Conservation (phyloP, 2,888 invertebrate genomes). For the Agrilus cyanescens region DNA sequence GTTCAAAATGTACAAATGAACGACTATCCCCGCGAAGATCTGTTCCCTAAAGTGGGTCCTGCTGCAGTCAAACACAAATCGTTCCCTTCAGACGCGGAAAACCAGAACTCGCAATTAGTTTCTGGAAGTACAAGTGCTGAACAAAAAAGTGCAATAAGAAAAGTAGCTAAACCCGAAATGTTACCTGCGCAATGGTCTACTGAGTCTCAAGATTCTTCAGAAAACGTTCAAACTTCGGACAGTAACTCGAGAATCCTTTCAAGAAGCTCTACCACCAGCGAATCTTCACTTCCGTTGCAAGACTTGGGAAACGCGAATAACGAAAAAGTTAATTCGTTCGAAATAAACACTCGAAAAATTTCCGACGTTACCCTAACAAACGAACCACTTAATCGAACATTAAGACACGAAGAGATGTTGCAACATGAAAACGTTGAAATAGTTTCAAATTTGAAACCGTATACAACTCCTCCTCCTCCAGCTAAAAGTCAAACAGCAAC, state of each 20-base stretch:
- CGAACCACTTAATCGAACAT: too few species aligned
- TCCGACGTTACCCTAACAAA: too few species aligned
- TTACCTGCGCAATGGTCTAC: constrained; percentile 52
- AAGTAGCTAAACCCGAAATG: constrained; percentile 24
- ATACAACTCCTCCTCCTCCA: neutral
- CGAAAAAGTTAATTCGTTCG: too few species aligned
- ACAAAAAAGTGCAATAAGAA: neutral
- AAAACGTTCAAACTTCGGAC: constrained; percentile 49
- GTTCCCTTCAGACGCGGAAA: neutral
- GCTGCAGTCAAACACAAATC: constrained; percentile 11
- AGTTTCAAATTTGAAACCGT: constrained; percentile 1
- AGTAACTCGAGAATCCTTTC: constrained; percentile 49
- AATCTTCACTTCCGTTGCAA: constrained; percentile 27
- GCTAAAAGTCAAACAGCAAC: constrained; percentile 16
- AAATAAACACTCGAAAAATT: too few species aligned
- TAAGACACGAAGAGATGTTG: neutral
- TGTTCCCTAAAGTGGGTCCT: constrained; percentile 37
- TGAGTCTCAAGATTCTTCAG: constrained; percentile 54
- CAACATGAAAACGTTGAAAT: constrained; percentile 16
- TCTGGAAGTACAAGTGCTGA: neutral
- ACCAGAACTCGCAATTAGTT: neutral
- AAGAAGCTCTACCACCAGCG: constrained; percentile 35
- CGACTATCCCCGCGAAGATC: constrained; percentile 29
- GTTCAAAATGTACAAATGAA: constrained; percentile 23
- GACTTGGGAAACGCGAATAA: neutral